Conservation (phyloP, 2,113 vertebrate species). For the Sturnus vulgaris region DNA sequence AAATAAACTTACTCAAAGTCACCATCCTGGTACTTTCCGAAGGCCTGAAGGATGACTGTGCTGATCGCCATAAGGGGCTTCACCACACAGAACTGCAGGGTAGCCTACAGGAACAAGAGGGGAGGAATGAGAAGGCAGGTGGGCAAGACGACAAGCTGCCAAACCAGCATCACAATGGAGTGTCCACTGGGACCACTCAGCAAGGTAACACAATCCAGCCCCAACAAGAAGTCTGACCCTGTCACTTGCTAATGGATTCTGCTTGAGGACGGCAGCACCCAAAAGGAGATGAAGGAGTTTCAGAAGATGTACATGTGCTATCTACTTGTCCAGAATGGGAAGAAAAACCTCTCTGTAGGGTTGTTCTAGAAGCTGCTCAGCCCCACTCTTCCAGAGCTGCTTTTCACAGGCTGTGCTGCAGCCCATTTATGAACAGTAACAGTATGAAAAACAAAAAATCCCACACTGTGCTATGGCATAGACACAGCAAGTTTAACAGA, state of each 20-base stretch:
- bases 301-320: neutral
- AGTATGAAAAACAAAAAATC: neutral
- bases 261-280: neutral
- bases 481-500: neutral
- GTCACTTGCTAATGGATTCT: neutral
- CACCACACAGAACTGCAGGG: slow-evolving; percentile 94
- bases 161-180: neutral
- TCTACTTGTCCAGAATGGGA: neutral
- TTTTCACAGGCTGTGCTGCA: neutral
- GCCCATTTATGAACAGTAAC: neutral
- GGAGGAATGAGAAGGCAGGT: neutral
- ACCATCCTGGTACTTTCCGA: slow-evolving; percentile 92
- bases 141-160: neutral
- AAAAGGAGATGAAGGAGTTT: neutral
- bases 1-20: slow-evolving; percentile 88
- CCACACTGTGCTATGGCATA: neutral
- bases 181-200: neutral
- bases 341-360: neutral
- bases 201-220: neutral
- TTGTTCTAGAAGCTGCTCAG: neutral
- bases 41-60: slow-evolving; percentile 92
- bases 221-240: neutral
- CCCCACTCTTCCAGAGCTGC: neutral
- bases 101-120: slow-evolving; percentile 75
- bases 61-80: slow-evolving; percentile 93